Base-by-base conservation (phyloP, 2,888 invertebrate genomes). In the Netelia inedita region DNA sequence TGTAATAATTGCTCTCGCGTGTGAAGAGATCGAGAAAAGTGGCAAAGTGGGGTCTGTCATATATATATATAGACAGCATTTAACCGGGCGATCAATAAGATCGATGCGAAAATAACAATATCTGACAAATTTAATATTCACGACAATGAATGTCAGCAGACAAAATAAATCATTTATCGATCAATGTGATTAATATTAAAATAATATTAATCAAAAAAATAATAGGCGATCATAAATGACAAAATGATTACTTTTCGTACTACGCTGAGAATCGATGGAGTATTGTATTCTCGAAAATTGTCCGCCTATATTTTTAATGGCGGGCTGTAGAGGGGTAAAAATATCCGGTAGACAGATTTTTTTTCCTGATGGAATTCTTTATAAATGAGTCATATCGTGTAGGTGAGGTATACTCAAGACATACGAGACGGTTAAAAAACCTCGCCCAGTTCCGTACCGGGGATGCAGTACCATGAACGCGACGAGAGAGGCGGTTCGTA, bases 351-450 rank as follows among this genome's bases (percentile, higher is more conserved):
- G 46, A 10, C 8, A 23, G n/a, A 6, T 16, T 28, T 65, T 65
- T 65, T 65, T 21, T 65, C 10, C 21, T n/a, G 28, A 65, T 65
- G 23, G 55, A n/a, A 16, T 6, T 23, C 19, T 10, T 46, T 14
- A 65, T 43, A 61, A 81, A 74, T 81, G 80, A 81, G 74, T 81
- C 80, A 81, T 74, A 53, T 43, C 41, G 66, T 35, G 55, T 65
- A 65, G 43, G 6, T 41, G 14, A 59, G 59, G 68, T 23, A 23
- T 23, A 21, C 57, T 21, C 28, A 19, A 21, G 41, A 57, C 72
- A 8, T 14, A 16, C 59, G 41, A 23, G 41, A 46, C 43, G 55
- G 63, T 10, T 14, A 11, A 28, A 50, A 53, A 74, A 53, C 43
- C 65, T 53, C 43, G 55, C 28, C 50, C 50, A 61, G 68, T 68